Base-by-base conservation (phyloP, 2,888 invertebrate genomes). In the Geophilus truncorum region DNA sequence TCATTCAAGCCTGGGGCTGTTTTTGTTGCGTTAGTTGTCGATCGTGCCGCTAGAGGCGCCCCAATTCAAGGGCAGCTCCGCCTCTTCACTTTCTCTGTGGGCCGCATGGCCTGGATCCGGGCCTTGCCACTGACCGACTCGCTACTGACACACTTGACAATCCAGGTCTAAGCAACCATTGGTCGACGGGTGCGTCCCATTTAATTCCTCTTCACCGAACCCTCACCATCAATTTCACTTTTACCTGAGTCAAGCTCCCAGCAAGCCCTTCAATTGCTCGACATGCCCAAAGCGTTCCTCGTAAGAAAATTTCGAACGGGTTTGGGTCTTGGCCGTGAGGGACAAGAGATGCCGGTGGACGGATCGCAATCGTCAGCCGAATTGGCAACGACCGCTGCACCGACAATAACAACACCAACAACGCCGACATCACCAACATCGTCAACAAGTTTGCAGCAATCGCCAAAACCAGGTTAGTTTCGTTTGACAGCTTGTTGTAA, bases 61-160 rank as follows among this genome's bases (percentile, higher is more conserved):
- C 32, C n/a, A 32, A 32, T 75, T 75, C 75, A 75, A 75, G 75
- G 75, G 75, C 75, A 75, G 75, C 75, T 75, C 75, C 75, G 75
- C 75, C 75, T 75, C 75, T 75, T 32, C 75, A 75, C 75, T 75
- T 75, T 75, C 75, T 75, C 75, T 32, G 75, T 32, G 75, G 28
- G 75, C 28, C 75, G 30, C 28, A 18, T 75, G 75, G 75, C 30
- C 30, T 28, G 32, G 75, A 32, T 51, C 51, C 30, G 32, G 75
- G 75, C 30, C 30, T 30, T 32, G 75, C 75, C 75, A 75, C 75
- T 75, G 75, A 75, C 75, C 75, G 75, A 75, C 30, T 75, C 75
- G 75, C 75, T 32, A 75, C 75, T 75, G 75, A 75, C 75, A 75
- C 75, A 75, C 75, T 75, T 75, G 75, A 75, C 75, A 75, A 75